Evolutionary conservation across 2,113 vertebrate genomes (phyloP).

Genomic region (Rhynchopsitta pachyrhyncha): DNA sequence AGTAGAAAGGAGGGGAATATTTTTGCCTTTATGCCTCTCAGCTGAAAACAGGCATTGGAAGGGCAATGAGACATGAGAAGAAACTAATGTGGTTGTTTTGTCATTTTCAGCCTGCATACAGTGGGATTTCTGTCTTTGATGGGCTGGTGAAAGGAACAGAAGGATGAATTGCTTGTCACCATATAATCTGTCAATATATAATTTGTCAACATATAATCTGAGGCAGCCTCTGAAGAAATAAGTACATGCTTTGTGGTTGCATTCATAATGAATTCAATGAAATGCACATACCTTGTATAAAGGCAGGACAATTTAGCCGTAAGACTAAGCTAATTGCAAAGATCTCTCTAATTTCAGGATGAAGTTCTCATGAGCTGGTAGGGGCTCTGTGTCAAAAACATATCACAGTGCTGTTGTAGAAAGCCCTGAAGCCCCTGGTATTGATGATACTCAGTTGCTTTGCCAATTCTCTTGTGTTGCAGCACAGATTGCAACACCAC

Average conservation of each 20-base stretch:
- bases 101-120: not conserved
- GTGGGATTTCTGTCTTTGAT: not conserved
- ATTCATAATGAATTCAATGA: not conserved
- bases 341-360: not conserved
- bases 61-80: not conserved
- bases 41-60: not conserved
- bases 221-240: not conserved
- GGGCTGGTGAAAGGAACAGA: slow-evolving; percentile 8
- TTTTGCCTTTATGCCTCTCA: not conserved
- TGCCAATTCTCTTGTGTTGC: not conserved
- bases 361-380: not conserved
- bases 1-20: not conserved
- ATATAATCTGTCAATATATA: slow-evolving; percentile 8
- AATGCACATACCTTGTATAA: not conserved
- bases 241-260: not conserved
- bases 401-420: not conserved
- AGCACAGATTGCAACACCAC: not conserved
- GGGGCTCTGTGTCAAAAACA: not conserved
- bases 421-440: not conserved
- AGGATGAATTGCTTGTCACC: not conserved
- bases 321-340: not conserved
- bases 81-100: slow-evolving; percentile 4
- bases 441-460: not conserved
- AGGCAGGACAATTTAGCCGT: not conserved
- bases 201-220: slow-evolving; percentile 26